Base-by-base conservation (phyloP, 2,797 vertebrate genomes). In the Tragelaphus eurycerus region DNA sequence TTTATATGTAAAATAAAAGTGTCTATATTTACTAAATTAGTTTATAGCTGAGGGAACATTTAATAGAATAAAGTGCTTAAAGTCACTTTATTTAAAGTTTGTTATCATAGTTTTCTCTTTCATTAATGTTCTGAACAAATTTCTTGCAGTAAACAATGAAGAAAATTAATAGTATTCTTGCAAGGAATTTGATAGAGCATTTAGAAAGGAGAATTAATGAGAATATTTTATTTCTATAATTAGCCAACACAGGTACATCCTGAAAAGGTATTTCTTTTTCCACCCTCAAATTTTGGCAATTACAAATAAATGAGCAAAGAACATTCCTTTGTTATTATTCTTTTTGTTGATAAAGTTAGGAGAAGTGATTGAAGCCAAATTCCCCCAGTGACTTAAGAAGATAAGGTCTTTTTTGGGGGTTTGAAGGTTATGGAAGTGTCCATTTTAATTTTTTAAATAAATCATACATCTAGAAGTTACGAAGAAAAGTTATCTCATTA, bases 171-270 rank as follows among this genome's bases (percentile, higher is more conserved):
- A 55, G 31, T 83, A 55, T 71, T n/a, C 50, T 57, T 82, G 11
- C 14, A 93, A 95, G 46, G 50, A 96, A 93, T 54, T 74, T 82
- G 48, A 85, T 27, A 84, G 48, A 52, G 0, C 25, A 97, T 50
- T 76, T 89, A 74, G n/a, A 88, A 90, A 76, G 7, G 17, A 85
- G 19, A 95, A 88, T 89, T 93, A 93, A 83, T 84, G 60, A 86
- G 46, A 86, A 76, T 76, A 76, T 86, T 95, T 94, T 89, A 34
- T 95, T 96, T 93, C 89, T 92, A 87, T 96, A 95, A 89, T 97
- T 97, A 97, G 82, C 67, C 78, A 83, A 62, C 60, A 38, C 85
- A 83, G 46, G 89, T 95, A 94, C 82, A 79, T 78, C 95, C 29
- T 95, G 25, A 34, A 97, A 95, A 95, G 5, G n/a, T 83, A 90